Conservation (phyloP, 1,140 invertebrate species). For the Tigriopus japonicus region DNA sequence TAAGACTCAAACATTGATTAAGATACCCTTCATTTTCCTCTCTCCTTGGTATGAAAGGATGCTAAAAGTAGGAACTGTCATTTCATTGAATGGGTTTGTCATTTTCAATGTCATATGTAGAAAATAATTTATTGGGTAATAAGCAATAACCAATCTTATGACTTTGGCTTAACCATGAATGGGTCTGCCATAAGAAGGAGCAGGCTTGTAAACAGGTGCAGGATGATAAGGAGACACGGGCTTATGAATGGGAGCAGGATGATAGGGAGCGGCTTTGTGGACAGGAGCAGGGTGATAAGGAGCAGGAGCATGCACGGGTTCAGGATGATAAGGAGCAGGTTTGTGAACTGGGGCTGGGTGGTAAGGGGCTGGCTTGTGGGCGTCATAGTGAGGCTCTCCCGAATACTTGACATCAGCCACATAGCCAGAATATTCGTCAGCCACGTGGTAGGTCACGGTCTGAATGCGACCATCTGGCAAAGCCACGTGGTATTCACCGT, state of each 20-base stretch:
- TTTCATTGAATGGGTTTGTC: no score
- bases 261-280: not conserved
- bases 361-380: slow-evolving; percentile 9
- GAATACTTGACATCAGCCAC: slow-evolving; percentile 18
- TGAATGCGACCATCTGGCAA: slow-evolving; percentile 17
- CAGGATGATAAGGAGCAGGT: not conserved
- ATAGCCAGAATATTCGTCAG: slow-evolving; percentile 17
- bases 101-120: no score
- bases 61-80: no score
- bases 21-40: no score
- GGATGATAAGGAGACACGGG: not conserved
- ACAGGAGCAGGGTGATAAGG: not conserved
- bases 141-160: no score
- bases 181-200: no score
- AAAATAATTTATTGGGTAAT: no score
- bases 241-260: not conserved
- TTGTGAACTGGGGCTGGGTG: not conserved
- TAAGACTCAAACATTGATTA: no score
- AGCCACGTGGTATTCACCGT: slow-evolving; percentile 15
- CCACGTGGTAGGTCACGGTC: not conserved
- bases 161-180: no score
- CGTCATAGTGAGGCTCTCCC: slow-evolving; percentile 16
- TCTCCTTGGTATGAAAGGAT: no score
- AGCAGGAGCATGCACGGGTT: not conserved
- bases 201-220: no score